Percentiles rank a stretch among this genome's conserved stretches.
phyloP scores from a whole-genome alignment of 2,797 vertebrate genomes.

The Sparidentex hasta region DNA sequence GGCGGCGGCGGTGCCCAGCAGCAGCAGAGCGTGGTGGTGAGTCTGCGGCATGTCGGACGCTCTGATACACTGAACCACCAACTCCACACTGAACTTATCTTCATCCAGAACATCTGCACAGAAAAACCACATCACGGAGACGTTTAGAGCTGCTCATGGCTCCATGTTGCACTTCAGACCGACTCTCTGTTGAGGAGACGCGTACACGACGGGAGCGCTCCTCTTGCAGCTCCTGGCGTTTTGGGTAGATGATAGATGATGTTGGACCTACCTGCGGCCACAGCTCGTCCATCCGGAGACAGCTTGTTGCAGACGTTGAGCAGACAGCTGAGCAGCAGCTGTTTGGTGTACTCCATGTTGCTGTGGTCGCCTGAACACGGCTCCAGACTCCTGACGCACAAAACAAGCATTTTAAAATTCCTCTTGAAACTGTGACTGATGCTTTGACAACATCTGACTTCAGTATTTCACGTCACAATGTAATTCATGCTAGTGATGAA shows the following conservation, averaged over 20 bases:
- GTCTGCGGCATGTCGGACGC: conserved; percentile 94
- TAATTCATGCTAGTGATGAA: too few relatives aligned
- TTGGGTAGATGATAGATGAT: too few relatives aligned
- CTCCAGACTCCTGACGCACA: conserved; percentile 88
- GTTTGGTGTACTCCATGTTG: conserved; percentile 94
- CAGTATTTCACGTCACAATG: too few relatives aligned
- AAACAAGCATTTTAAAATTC: neutral
- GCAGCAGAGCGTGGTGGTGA: conserved; percentile 95
- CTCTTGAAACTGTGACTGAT: too few relatives aligned
- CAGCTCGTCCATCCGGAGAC: conserved; percentile 81
- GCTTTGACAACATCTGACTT: too few relatives aligned
- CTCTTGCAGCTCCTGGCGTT: too few relatives aligned
- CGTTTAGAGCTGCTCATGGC: too few relatives aligned
- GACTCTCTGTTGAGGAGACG: too few relatives aligned
- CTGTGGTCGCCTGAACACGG: conserved; percentile 73
- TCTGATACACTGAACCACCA: conserved; percentile 95
- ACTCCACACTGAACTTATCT: conserved; percentile 95
- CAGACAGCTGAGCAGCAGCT: conserved; percentile 93
- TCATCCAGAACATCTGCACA: conserved; percentile 90
- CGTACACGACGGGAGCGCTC: too few relatives aligned
- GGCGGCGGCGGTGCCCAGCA: conserved; percentile 90
- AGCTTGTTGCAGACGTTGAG: conserved; percentile 91
- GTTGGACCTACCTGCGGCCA: conserved; percentile 83
- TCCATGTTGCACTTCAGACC: too few relatives aligned
- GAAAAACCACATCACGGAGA: neutral